Evolutionary conservation across 2,888 invertebrate species (phyloP).

Genomic region (Ennomos quercinarius): DNA sequence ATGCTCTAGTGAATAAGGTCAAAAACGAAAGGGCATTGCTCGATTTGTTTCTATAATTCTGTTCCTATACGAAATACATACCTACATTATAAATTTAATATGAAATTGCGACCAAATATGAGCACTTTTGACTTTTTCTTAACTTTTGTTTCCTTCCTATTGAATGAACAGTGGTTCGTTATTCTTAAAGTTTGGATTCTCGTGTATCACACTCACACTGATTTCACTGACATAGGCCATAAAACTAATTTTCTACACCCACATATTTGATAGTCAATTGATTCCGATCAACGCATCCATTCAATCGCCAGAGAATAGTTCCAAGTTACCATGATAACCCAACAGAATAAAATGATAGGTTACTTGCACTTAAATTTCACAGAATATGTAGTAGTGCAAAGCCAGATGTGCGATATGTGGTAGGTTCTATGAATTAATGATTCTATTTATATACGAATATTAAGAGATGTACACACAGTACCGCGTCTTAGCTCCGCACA

Average conservation of each 20-base stretch:
- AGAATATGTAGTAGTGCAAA: constrained; percentile 5
- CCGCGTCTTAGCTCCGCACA: too few species aligned
- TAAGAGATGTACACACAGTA: constrained; percentile 40
- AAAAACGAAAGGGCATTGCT: neutral
- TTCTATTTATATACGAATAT: constrained; percentile 45
- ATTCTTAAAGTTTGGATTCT: too few species aligned
- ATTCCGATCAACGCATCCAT: constrained; percentile 23
- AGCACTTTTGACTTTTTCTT: too few species aligned
- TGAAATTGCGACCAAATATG: too few species aligned
- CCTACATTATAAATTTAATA: too few species aligned
- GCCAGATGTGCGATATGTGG: constrained; percentile 31
- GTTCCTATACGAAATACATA: too few species aligned
- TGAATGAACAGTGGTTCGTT: too few species aligned
- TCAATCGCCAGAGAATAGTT: constrained; percentile 11
- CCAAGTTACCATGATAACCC: constrained; percentile 9
- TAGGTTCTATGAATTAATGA: constrained; percentile 57
- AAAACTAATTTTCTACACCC: constrained; percentile 19
- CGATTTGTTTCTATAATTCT: too few species aligned
- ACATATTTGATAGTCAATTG: constrained; percentile 18
- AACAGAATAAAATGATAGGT: too few species aligned
- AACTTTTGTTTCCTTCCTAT: too few species aligned
- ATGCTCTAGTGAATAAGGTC: constrained; percentile 1
- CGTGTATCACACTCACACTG: too few species aligned
- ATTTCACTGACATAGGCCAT: constrained; percentile 7
- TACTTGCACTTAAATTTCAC: constrained; percentile 1